A percentile compares a stretch with the other conserved stretches of the same genome.
These are phyloP conservation scores for Cantharis lateralis DNA, from an alignment of 2,888 invertebrate genomes.

Conservation along the genomic window DNA sequence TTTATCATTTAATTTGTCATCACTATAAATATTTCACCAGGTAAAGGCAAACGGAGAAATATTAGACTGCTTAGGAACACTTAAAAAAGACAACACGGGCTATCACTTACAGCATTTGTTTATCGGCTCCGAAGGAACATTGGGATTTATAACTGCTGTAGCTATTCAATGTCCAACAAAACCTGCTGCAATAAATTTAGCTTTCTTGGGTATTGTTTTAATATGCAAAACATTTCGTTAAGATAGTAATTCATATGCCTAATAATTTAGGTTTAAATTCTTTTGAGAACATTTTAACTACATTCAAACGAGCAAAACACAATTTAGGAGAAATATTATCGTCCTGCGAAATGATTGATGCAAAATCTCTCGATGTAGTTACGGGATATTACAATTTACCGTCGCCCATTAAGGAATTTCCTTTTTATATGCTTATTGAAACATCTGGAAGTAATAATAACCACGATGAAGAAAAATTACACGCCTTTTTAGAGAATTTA, in stretches of 20 bases:
- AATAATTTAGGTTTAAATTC: conserved; percentile 67
- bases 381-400: conserved; percentile 65
- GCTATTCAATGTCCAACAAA: conserved; percentile 87
- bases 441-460: conserved; percentile 82
- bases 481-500: conserved; percentile 73
- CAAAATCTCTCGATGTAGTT: conserved; percentile 69
- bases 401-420: conserved; percentile 67
- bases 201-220: conserved; percentile 80
- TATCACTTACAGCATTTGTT: conserved; percentile 96
- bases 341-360: conserved; percentile 94
- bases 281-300: conserved; percentile 78
- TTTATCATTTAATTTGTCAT: not conserved
- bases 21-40: conserved; percentile 52
- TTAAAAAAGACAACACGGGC: conserved; percentile 97
- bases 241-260: not conserved
- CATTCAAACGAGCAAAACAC: conserved; percentile 74
- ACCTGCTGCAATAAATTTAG: conserved; percentile 82
- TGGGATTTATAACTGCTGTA: conserved; percentile 92
- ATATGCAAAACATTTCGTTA: not conserved
- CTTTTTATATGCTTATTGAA: conserved; percentile 87
- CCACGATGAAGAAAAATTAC: conserved; percentile 90
- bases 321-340: conserved; percentile 89
- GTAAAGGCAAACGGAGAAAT: conserved; percentile 85
- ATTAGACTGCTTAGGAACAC: conserved; percentile 79
- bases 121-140: conserved; percentile 96